Base-by-base conservation (phyloP, 2,113 vertebrate genomes). In the Odocoileus virginianus region DNA sequence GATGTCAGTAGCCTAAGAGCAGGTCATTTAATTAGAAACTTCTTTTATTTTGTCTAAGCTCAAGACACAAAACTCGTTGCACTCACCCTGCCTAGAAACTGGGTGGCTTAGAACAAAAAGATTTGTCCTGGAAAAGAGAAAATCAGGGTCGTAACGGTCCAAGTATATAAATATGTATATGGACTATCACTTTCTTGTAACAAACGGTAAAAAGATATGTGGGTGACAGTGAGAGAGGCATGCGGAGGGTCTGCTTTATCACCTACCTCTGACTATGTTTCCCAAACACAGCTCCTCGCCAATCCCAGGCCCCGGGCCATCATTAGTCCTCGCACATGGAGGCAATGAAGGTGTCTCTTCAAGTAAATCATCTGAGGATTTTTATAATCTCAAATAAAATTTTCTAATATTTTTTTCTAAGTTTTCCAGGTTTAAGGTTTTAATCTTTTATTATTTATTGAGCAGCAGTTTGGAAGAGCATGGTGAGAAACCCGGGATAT, bases 361-460 rank as follows among this genome's bases (percentile, higher is more conserved):
- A 98, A 98, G 98, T 99, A 99, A 99, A 99, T 99, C 99, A 99
- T 96, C 96, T 97, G 43, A 25, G 98, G 98, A 97, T 98, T 99
- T 99, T 99, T 99, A 99, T 99, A 99, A 99, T 99, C 99, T 23
- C 92, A 99, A 99, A 99, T 99, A 99, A 99, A 99, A 99, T 98
- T 98, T 98, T 98, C 99, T 99, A 99, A 98, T 99, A 99, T 98
- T 99, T 99, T 99, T 98, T 98, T 98, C 98, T 98, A 99, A 99
- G 98, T 99, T 99, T 99, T 99, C 99, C 97, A 97, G 98, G 99
- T 99, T 99, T 99, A 99, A 98, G 98, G 97, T 99, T 99, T 99
- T 99, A 99, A 99, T 99, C 99, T 99, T 99, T 98, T 98, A 98
- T 99, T 99, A 99, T 99, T 99, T 99, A 99, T 98, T 95, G 98